Base-by-base conservation (phyloP, 1,140 invertebrate species). In the Dendroctonus valens region DNA sequence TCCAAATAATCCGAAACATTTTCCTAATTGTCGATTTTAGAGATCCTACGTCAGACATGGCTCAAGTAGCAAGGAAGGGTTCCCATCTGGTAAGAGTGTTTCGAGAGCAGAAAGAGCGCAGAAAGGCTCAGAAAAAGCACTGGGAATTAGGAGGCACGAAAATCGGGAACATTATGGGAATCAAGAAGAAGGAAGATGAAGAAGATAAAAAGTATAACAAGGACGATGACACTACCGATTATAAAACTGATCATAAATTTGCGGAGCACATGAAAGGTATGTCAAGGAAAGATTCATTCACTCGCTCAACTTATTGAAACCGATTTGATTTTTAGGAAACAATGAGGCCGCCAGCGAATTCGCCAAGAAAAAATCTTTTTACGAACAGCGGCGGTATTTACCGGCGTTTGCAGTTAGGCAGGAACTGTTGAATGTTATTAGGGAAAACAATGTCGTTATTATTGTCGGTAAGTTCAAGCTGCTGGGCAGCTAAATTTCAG, bases 41-140 rank as follows among this genome's bases (percentile, higher is more conserved):
- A 83, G 98, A 99, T 83, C 91, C 96, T 0, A 98, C 95, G 26
- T 96, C 92, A 0, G 97, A 99, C 74, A 97, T 99, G 95, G 98
- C 98, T 0, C 81, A 98, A 44, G 90, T 97, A 57, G 89, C 97
- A 0, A 84, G 96, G n/a, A 99, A 99, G 83, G 98, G 97, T 6
- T 95, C 93, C 5, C 86, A 89, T 2, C 80, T 96, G 15, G 98
- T 99, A 0, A 84, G 94, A 59, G 87, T 87, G 0, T 96, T 91
- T 77, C 84, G 98, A 52, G 97, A 99, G 78, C 94, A 98, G 77
- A 98, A 98, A 76, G 98, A 99, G 78, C 82, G 95, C 38, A 87
- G 89, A 49, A 96, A 95, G 79, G 95, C 96, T 0, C 97, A 99
- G 75, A 97, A 97, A 77, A 99, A 99, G 79, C 96, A 99, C 78